phyloP scores from a whole-genome alignment of 2,888 invertebrate species.

The Pristionchus maxplancki region DNA sequence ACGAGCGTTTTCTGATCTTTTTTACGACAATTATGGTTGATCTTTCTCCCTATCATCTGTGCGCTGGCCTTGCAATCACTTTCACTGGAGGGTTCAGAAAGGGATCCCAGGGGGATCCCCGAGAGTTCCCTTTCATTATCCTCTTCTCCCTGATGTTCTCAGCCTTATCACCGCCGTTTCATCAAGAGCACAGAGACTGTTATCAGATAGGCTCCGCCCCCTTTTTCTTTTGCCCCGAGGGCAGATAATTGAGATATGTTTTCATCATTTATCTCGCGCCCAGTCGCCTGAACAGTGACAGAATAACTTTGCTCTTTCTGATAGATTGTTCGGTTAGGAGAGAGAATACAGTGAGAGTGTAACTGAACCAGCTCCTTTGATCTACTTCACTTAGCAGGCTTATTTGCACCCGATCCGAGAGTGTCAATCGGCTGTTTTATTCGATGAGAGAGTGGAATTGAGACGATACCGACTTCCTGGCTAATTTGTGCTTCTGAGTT shows the following conservation, averaged over 20 bases:
- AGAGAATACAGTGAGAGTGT: too few species aligned
- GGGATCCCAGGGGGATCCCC: neutral
- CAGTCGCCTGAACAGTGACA: neutral
- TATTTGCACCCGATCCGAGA: conserved; percentile 4
- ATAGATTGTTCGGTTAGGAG: too few species aligned
- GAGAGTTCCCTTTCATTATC: neutral
- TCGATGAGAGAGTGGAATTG: neutral
- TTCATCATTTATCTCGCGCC: neutral
- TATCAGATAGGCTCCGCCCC: conserved; percentile 5
- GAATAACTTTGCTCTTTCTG: too few species aligned
- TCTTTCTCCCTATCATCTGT: neutral
- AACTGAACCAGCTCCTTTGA: neutral
- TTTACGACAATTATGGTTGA: neutral
- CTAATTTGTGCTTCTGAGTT: neutral
- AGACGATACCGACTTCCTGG: neutral
- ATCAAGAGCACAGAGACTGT: conserved; percentile 8
- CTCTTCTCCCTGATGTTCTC: neutral
- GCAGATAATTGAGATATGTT: neutral
- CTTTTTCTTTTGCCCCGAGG: neutral
- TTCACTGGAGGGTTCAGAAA: neutral
- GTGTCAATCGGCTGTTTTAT: neutral
- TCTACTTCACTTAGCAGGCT: neutral
- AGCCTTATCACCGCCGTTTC: conserved; percentile 9
- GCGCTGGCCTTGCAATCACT: neutral
- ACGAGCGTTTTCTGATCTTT: neutral